These are phyloP conservation scores for Elegia similella DNA, from an alignment of 2,888 invertebrate species.

Conservation along the genomic window DNA sequence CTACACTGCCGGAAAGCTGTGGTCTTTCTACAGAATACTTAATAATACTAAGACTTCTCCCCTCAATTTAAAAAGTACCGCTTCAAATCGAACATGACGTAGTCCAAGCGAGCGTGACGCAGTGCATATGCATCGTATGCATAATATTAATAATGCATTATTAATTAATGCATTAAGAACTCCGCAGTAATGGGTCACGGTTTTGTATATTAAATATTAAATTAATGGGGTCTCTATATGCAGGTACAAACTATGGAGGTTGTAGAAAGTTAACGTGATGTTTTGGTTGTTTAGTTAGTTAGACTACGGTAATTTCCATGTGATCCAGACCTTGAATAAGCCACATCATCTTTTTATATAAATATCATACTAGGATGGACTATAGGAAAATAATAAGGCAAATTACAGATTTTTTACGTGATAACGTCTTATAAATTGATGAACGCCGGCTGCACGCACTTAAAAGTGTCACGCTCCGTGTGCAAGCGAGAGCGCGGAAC, in stretches of 20 bases:
- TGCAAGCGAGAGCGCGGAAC: no score
- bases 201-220: conserved; percentile 3
- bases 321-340: no score
- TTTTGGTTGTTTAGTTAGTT: neutral
- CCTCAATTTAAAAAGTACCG: neutral
- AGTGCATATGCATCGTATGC: conserved; percentile 4
- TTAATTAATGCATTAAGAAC: conserved; percentile 19
- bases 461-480: no score
- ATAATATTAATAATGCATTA: conserved; percentile 9
- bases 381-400: no score
- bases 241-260: neutral
- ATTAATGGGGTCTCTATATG: conserved; percentile 7
- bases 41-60: neutral
- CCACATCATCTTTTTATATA: no score
- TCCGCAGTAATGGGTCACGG: conserved; percentile 3
- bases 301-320: neutral
- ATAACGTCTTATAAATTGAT: no score
- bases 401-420: no score
- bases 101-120: neutral
- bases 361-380: no score
- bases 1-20: no score
- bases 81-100: neutral
- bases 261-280: neutral
- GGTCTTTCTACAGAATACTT: no score
- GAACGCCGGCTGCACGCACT: no score